Conservation (phyloP, 2,888 invertebrate species). For the Brachyopa scutellaris region DNA sequence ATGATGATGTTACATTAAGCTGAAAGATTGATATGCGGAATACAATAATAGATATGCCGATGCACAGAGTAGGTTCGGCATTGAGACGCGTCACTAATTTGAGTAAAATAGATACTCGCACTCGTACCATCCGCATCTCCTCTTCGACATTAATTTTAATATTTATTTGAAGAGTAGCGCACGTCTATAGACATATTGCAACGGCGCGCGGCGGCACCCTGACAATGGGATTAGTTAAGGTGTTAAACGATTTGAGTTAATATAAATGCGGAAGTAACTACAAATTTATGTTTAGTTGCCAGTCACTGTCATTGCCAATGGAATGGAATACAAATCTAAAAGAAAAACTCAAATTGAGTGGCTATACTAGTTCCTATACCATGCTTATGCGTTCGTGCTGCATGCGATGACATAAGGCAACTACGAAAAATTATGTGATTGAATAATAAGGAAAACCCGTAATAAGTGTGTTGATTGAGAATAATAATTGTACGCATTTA, state of each 20-base stretch:
- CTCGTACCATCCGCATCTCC: too few species aligned
- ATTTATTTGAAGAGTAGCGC: neutral
- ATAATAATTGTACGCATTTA: too few species aligned
- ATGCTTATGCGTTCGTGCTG: neutral
- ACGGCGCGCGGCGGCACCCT: slow-evolving; percentile 6
- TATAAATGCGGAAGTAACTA: slow-evolving; percentile 64
- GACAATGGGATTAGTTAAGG: slow-evolving; percentile 45
- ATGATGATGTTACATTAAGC: neutral
- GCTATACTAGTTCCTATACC: neutral
- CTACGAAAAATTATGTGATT: slow-evolving; percentile 53
- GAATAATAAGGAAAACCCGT: slow-evolving; percentile 58
- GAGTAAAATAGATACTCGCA: too few species aligned
- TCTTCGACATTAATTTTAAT: neutral
- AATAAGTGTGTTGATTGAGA: slow-evolving; percentile 1
- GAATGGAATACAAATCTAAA: slow-evolving; percentile 55
- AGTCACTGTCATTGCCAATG: slow-evolving; percentile 17
- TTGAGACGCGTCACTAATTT: neutral
- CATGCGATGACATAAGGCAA: slow-evolving; percentile 54
- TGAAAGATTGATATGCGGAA: slow-evolving; percentile 25
- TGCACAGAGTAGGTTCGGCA: neutral
- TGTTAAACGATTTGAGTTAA: slow-evolving; percentile 51
- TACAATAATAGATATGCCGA: neutral
- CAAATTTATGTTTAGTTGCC: too few species aligned
- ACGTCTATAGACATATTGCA: neutral
- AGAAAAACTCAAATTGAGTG: neutral